Percentiles rank a stretch among this genome's conserved stretches.
Conservation (phyloP, 2,113 vertebrate genomes). For the Castor canadensis region DNA sequence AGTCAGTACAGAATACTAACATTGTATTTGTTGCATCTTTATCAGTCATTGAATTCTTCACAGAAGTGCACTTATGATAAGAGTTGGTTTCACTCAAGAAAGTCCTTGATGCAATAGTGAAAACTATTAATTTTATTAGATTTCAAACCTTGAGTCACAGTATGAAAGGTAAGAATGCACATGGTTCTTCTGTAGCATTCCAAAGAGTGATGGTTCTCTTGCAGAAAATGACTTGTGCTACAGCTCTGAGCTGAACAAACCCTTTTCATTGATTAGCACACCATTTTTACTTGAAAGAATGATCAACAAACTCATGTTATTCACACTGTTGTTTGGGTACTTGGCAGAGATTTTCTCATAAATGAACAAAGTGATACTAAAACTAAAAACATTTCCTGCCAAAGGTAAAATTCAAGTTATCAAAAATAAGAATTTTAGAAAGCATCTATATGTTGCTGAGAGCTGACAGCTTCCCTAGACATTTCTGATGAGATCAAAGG, state of each 20-base stretch:
- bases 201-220: not conserved
- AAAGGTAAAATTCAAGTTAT: slow-evolving; percentile 26
- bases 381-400: not conserved
- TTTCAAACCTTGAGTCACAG: not conserved
- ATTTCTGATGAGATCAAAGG: slow-evolving; percentile 9
- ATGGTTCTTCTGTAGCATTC: fast-evolving
- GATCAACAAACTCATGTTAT: not conserved
- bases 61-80: not conserved
- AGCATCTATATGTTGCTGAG: not conserved
- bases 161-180: fast-evolving
- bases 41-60: not conserved
- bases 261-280: not conserved
- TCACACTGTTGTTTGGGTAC: not conserved
- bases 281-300: not conserved
- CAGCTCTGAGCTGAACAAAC: not conserved
- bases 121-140: not conserved
- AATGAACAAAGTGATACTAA: not conserved
- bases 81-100: not conserved
- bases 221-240: not conserved
- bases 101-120: not conserved
- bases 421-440: slow-evolving; percentile 19
- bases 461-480: slow-evolving; percentile 5
- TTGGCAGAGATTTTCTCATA: slow-evolving; percentile 27
- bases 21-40: not conserved
- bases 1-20: not conserved